These are phyloP conservation scores for Rhopalosiphum padi DNA, from an alignment of 1,140 invertebrate species.

Conservation along the genomic window DNA sequence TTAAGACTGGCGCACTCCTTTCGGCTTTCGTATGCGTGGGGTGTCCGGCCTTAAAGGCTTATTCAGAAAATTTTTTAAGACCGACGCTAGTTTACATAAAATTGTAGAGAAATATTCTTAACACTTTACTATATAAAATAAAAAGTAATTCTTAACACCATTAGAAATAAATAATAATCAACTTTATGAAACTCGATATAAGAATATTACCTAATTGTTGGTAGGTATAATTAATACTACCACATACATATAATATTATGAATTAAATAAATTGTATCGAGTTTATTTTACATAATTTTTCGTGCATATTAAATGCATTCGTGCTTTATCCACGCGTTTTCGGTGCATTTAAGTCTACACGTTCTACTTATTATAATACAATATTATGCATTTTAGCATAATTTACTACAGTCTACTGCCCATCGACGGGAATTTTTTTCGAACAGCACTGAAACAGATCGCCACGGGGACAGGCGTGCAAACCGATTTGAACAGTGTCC, in stretches of 20 bases:
- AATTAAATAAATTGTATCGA: neutral
- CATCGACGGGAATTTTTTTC: neutral
- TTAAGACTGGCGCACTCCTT: too few species aligned
- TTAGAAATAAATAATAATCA: neutral
- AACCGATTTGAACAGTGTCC: neutral
- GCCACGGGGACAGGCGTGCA: neutral
- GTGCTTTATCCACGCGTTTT: too few species aligned
- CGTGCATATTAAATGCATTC: too few species aligned
- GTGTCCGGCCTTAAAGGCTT: too few species aligned
- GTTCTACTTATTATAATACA: neutral
- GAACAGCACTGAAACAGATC: neutral
- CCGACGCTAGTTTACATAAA: too few species aligned
- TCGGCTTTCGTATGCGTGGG: too few species aligned
- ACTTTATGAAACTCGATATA: neutral
- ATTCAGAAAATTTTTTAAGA: too few species aligned
- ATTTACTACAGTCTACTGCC: too few species aligned
- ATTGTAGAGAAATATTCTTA: too few species aligned
- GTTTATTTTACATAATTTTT: neutral
- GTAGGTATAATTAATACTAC: too few species aligned
- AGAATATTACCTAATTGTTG: neutral
- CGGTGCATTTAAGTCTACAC: neutral
- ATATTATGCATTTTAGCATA: too few species aligned
- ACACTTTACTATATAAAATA: too few species aligned
- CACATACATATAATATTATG: neutral
- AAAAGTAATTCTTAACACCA: neutral